A percentile compares a stretch with the other conserved stretches of the same genome.
Conservation (phyloP, 2,113 vertebrate genomes). For the Pluvianellus socialis region DNA sequence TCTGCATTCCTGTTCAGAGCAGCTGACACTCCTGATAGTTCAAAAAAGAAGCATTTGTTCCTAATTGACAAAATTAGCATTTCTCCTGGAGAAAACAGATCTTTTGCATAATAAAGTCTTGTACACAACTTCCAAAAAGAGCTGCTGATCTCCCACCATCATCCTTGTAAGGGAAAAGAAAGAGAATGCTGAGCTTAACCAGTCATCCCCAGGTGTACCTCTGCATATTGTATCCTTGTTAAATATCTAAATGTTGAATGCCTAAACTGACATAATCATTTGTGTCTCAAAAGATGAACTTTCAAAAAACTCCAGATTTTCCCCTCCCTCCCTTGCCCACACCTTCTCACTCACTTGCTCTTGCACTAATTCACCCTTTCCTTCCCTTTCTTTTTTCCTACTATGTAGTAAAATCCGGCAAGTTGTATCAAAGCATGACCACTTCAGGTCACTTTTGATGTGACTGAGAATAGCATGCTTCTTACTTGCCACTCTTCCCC, state of each 20-base stretch:
- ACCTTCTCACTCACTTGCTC: rapidly evolving
- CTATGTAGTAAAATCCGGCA: background rate
- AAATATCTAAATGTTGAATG: background rate
- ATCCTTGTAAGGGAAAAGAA: background rate
- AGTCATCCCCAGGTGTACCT: background rate
- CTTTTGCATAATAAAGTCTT: background rate
- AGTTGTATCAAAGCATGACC: background rate
- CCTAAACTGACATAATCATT: background rate
- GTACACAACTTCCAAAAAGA: background rate
- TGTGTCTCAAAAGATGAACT: background rate
- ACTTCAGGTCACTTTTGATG: background rate
- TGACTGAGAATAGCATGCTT: background rate
- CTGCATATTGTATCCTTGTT: background rate
- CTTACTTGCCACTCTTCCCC: background rate
- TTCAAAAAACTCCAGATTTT: background rate
- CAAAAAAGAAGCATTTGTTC: background rate
- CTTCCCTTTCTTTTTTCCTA: background rate
- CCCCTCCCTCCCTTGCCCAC: rapidly evolving
- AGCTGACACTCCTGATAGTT: background rate
- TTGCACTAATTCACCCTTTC: background rate
- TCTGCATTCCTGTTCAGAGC: background rate
- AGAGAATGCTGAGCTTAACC: background rate
- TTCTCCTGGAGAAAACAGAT: background rate
- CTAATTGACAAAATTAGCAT: background rate
- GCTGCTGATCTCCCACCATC: background rate